Conservation (phyloP, 2,797 vertebrate species). For the Taenioides sp. region DNA sequence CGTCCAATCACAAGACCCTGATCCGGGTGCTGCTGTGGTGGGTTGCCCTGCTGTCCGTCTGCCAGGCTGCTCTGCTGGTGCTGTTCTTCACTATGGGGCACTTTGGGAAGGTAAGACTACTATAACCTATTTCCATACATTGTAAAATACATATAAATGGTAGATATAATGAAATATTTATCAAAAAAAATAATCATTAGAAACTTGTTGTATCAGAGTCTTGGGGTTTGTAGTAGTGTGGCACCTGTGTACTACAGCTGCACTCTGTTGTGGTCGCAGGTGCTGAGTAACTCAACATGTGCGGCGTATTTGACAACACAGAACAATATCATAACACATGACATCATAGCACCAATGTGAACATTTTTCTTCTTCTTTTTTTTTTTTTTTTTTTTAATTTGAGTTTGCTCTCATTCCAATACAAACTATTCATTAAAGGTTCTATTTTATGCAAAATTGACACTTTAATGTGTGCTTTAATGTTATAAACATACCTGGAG, state of each 20-base stretch:
- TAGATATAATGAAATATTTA: not conserved
- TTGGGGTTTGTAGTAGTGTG: not conserved
- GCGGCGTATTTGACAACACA: conserved; percentile 22
- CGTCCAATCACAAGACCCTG: conserved; percentile 42
- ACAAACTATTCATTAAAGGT: no score
- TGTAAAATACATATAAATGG: not conserved
- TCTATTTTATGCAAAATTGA: no score
- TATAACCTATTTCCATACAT: not conserved
- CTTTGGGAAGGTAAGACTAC: conserved; percentile 55
- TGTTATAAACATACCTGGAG: no score
- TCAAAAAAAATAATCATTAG: not conserved
- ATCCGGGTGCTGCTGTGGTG: conserved; percentile 65
- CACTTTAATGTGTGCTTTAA: no score
- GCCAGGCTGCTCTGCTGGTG: conserved; percentile 49
- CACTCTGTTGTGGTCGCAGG: conserved; percentile 54
- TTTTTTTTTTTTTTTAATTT: no score
- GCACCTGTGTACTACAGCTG: conserved; percentile 37
- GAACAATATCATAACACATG: conserved; percentile 3
- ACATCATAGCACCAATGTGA: not conserved
- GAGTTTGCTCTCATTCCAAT: no score
- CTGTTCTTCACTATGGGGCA: conserved; percentile 57
- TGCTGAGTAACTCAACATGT: conserved; percentile 41
- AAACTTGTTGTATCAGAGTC: not conserved
- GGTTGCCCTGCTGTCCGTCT: conserved; percentile 64
- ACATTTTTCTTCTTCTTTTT: no score